phyloP scores from a whole-genome alignment of 2,888 invertebrate species.

The Onthophagus sagittarius region DNA sequence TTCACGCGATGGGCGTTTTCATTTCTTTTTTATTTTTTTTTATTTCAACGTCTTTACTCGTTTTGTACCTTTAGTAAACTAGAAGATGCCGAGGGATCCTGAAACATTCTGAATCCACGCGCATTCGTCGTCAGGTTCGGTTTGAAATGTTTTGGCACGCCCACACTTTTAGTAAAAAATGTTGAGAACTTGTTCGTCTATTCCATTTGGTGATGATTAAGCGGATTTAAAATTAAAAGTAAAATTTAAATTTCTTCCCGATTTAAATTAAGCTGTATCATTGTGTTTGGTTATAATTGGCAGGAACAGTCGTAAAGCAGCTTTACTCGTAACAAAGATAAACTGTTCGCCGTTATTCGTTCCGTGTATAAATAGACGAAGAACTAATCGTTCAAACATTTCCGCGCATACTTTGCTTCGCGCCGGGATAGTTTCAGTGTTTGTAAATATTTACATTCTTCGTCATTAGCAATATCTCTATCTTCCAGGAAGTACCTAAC shows the following conservation, averaged over 20 bases:
- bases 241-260: too few relatives aligned
- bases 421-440: not conserved
- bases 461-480: not conserved
- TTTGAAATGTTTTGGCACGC: not conserved
- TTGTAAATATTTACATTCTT: not conserved
- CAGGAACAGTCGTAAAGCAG: not conserved
- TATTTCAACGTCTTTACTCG: not conserved
- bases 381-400: not conserved
- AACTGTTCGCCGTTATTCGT: not conserved
- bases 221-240: too few relatives aligned
- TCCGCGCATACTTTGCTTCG: not conserved
- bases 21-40: not conserved
- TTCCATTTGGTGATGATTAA: not conserved
- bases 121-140: not conserved
- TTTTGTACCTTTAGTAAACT: not conserved
- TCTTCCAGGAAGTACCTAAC: not conserved
- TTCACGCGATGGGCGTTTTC: constrained; percentile 17
- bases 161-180: not conserved
- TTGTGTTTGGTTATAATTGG: not conserved
- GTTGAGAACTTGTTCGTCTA: not conserved
- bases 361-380: not conserved
- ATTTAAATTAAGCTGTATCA: not conserved
- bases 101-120: not conserved
- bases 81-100: not conserved
- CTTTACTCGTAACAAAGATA: not conserved